A percentile compares a stretch with the other conserved stretches of the same genome.
Conservation (phyloP, 2,113 vertebrate genomes). For the Antechinus flavipes region DNA sequence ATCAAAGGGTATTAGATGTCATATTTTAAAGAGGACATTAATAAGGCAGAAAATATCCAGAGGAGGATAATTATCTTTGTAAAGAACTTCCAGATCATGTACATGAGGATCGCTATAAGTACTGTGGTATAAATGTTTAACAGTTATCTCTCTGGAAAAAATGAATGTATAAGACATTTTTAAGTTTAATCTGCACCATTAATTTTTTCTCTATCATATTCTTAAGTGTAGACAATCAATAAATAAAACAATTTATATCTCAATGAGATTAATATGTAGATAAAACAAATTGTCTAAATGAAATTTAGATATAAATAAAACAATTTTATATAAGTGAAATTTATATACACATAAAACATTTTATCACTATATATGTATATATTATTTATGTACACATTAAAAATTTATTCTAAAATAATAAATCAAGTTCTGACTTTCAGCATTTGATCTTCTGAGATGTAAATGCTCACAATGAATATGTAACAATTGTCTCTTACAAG, state of each 20-base stretch:
- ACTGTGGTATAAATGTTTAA: background rate
- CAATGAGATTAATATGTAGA: background rate
- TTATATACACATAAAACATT: background rate
- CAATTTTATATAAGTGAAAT: background rate
- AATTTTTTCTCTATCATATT: background rate
- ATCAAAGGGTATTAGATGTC: background rate
- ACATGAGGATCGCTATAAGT: background rate
- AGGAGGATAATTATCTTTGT: background rate
- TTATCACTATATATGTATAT: background rate
- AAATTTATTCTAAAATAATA: background rate
- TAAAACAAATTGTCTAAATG: background rate
- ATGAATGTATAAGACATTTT: background rate
- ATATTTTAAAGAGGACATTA: background rate
- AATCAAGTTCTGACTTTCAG: background rate
- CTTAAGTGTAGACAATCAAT: background rate
- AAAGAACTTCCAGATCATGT: background rate
- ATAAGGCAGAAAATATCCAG: background rate
- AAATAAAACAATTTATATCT: background rate
- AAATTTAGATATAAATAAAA: background rate
- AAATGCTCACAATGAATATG: background rate
- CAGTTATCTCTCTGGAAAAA: background rate
- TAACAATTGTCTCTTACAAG: background rate
- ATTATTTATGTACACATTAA: too few species aligned
- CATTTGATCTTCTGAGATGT: background rate
- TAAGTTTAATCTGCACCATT: background rate